Evolutionary conservation across 2,888 invertebrate species (phyloP), one percentile per base, ranked within the genome.

Genomic region (Acronicta psi): DNA sequence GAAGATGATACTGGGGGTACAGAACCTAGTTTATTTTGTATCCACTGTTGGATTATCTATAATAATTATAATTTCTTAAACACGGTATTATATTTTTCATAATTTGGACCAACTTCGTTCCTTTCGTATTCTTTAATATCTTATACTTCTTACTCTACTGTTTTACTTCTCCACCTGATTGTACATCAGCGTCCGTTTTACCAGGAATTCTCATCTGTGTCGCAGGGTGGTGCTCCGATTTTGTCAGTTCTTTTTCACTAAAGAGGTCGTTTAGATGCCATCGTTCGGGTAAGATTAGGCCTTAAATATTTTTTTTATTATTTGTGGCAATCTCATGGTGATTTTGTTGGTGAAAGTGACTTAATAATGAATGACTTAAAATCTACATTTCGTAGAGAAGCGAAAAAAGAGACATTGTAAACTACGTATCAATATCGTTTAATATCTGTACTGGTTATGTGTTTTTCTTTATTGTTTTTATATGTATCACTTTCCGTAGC

Each of bases 261-360:
- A 92, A 87, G 82, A 85, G 81, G 82, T 80, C 81, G 80, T 88
- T 78, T 61, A 83, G 89, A 90, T 91, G 44, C 29, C 82, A 91
- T 90, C 85, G 55, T 38, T 41, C 56, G 52, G 23, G 55, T 57
- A 11, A 68, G 69, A 74, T 78, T 73, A 68, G 57, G 42, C 53
- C 47, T 40, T 51, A 45, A 42, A 44, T 16, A 61, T 62, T 59
- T 38, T 57, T 66, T 31, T 60, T 64, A 45, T 65, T 64, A 43
- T 64, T 13, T 60, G 23, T 49, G 13, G 43, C 56, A n/a, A 46
- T 46, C 34, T 59, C 56, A 43, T 57, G 34, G 17, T 51, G 18
- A 50, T 29, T 67, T 57, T 53, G 47, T 54, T 57, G 40, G 37
- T 11, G 25, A 36, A 20, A 29, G 29, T 11, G 29, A 2, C 2